Percentiles rank a stretch among this genome's conserved stretches.
These are phyloP conservation scores for Glomeris marginata DNA, from an alignment of 2,888 invertebrate genomes.

Conservation along the genomic window DNA sequence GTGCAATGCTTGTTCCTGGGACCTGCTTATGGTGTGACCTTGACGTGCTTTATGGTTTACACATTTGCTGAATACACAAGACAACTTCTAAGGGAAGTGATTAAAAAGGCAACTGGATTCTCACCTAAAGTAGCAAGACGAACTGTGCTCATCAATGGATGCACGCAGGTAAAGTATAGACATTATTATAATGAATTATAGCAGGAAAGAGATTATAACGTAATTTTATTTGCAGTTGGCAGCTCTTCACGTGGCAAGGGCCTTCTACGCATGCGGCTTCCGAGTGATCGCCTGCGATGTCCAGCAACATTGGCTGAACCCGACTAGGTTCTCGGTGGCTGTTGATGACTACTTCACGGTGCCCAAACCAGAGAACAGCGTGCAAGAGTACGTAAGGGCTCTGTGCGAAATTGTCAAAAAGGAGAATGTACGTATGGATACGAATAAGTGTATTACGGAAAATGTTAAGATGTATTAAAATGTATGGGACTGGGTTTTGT, in stretches of 20 bases:
- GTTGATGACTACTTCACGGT: conserved; percentile 15
- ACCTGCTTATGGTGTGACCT: conserved; percentile 9
- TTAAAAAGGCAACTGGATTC: background rate
- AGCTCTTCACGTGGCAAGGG: conserved; percentile 13
- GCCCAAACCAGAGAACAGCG: conserved; percentile 10
- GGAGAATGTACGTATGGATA: conserved; percentile 10
- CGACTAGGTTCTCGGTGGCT: conserved; percentile 12
- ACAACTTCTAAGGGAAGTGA: background rate
- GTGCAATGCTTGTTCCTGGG: conserved; percentile 11
- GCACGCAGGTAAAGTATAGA: conserved; percentile 8
- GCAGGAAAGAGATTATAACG: background rate
- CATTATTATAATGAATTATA: background rate
- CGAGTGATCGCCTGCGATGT: conserved; percentile 15
- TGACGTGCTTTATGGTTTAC: conserved; percentile 6
- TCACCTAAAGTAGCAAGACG: background rate
- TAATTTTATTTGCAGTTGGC: conserved; percentile 1
- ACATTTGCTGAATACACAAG: background rate
- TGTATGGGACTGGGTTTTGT: too few relatives aligned
- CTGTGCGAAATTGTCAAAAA: conserved; percentile 13
- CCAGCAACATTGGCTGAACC: conserved; percentile 14
- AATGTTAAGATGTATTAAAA: too few relatives aligned
- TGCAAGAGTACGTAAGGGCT: conserved; percentile 12
- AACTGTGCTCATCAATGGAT: conserved; percentile 13
- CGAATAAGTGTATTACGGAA: too few relatives aligned
- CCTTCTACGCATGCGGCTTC: conserved; percentile 10